Evolutionary conservation across 2,113 vertebrate genomes (phyloP).

Genomic region (Indri indri): DNA sequence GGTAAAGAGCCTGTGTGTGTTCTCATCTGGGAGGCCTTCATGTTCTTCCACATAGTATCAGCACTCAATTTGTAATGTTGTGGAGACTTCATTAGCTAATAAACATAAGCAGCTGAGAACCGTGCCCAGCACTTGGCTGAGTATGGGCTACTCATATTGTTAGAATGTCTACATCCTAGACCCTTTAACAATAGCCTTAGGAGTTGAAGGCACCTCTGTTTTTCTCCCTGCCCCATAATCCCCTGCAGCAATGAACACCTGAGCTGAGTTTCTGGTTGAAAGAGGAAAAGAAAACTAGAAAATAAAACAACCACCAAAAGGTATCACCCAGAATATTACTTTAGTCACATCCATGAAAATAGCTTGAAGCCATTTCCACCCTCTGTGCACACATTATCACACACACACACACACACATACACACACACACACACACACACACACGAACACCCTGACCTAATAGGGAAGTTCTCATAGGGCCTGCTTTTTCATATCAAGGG

Average conservation of each 20-base stretch:
- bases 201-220: not conserved
- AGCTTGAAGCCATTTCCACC: fast-evolving
- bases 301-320: not conserved
- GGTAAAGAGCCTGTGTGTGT: fast-evolving
- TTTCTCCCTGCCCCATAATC: not conserved
- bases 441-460: too few relatives aligned
- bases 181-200: not conserved
- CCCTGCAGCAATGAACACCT: not conserved
- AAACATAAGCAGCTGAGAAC: too few relatives aligned
- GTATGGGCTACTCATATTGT: fast-evolving
- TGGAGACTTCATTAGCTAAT: too few relatives aligned
- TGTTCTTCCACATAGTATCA: not conserved
- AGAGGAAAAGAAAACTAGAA: not conserved
- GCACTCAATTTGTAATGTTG: fast-evolving
- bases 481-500: fast-evolving
- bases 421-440: too few relatives aligned
- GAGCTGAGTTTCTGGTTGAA: not conserved
- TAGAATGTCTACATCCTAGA: too few relatives aligned
- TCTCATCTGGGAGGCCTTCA: not conserved
- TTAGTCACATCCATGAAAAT: fast-evolving
- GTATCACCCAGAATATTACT: not conserved
- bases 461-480: fast-evolving
- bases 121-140: too few relatives aligned
- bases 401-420: too few relatives aligned
- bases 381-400: fast-evolving